Conservation (phyloP, 2,797 vertebrate species). For the Labroides dimidiatus region DNA sequence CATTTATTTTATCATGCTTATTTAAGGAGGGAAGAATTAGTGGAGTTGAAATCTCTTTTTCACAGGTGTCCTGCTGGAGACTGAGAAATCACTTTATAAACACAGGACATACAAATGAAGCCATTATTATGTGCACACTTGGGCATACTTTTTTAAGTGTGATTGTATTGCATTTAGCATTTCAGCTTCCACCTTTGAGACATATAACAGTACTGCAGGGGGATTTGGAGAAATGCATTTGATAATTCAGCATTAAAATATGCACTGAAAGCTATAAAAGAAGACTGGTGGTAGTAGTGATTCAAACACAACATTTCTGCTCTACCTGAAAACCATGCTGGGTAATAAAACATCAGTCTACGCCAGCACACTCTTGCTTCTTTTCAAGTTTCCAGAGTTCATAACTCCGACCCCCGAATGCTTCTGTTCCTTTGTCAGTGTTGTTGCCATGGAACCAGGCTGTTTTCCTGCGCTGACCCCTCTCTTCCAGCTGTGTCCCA, state of each 20-base stretch:
- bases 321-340: slow-evolving; percentile 5
- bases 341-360: slow-evolving; percentile 13
- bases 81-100: too few relatives aligned
- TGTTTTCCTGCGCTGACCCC: slow-evolving; percentile 40
- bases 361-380: slow-evolving; percentile 5
- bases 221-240: too few relatives aligned
- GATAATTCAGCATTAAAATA: not conserved
- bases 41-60: too few relatives aligned
- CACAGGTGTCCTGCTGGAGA: too few relatives aligned
- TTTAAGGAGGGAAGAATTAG: too few relatives aligned
- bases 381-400: slow-evolving; percentile 43
- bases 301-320: not conserved
- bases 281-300: not conserved
- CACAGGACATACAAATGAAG: too few relatives aligned
- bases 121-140: too few relatives aligned
- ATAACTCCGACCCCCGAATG: slow-evolving; percentile 10
- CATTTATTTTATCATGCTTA: too few relatives aligned
- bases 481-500: slow-evolving; percentile 27
- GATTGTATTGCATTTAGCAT: too few relatives aligned
- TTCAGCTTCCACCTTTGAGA: too few relatives aligned
- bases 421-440: slow-evolving; percentile 14
- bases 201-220: too few relatives aligned
- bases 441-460: slow-evolving; percentile 50
- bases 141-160: too few relatives aligned
- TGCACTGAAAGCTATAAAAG: not conserved